A percentile compares a stretch with the other conserved stretches of the same genome.
These are phyloP conservation scores for Apamea sordens DNA, from an alignment of 2,888 invertebrate genomes.

Conservation along the genomic window DNA sequence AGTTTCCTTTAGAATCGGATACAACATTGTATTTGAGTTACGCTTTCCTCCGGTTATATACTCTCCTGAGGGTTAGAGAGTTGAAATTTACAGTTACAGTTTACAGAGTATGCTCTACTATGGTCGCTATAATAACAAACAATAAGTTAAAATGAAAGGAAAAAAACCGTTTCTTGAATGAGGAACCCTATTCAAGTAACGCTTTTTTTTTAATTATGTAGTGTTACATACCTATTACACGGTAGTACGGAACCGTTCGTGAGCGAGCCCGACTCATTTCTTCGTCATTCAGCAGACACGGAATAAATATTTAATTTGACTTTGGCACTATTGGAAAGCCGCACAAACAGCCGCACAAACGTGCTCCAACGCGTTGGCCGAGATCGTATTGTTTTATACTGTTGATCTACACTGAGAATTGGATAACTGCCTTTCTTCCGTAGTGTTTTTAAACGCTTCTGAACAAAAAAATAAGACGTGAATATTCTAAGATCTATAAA, in stretches of 20 bases:
- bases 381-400: conserved; percentile 13
- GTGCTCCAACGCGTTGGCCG: conserved; percentile 6
- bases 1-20: conserved; percentile 44
- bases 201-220: neutral
- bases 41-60: conserved; percentile 38
- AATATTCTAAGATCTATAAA: neutral
- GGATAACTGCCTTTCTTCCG: neutral
- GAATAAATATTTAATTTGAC: conserved; percentile 10
- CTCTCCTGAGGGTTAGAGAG: conserved; percentile 3
- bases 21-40: conserved; percentile 36
- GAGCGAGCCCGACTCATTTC: neutral
- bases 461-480: neutral
- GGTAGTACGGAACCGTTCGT: neutral
- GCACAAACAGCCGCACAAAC: conserved; percentile 31
- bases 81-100: neutral
- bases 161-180: too few relatives aligned
- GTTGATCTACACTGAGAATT: neutral
- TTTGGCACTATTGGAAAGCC: conserved; percentile 16
- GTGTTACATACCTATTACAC: neutral
- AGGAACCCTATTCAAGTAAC: too few relatives aligned
- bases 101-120: neutral
- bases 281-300: neutral
- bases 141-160: neutral
- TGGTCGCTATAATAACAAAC: neutral
- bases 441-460: neutral